A percentile compares a stretch with the other conserved stretches of the same genome.
Conservation (phyloP, 2,888 invertebrate species). For the Ptilodon capucinus region DNA sequence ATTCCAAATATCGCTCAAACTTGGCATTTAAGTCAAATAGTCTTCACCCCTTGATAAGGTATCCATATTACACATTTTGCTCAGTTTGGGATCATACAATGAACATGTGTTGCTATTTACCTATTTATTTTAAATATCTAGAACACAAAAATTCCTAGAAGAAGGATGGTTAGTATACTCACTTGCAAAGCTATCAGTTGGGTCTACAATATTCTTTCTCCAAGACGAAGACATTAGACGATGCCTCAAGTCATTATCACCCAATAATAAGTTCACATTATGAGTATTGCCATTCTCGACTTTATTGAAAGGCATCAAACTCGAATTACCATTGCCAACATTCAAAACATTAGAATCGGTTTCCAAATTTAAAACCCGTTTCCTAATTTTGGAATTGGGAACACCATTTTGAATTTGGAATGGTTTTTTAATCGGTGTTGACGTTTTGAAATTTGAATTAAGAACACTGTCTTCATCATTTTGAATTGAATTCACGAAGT, state of each 20-base stretch:
- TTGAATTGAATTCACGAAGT: too few relatives aligned
- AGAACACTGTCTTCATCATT: too few relatives aligned
- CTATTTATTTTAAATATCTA: too few relatives aligned
- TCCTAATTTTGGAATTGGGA: constrained; percentile 8
- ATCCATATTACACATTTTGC: too few relatives aligned
- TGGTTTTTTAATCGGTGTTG: not conserved
- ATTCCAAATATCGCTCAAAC: too few relatives aligned
- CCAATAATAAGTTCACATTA: not conserved
- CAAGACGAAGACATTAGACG: not conserved
- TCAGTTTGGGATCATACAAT: too few relatives aligned
- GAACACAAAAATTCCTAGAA: too few relatives aligned
- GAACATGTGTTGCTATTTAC: too few relatives aligned
- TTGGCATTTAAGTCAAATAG: too few relatives aligned
- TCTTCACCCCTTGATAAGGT: too few relatives aligned
- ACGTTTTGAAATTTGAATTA: not conserved
- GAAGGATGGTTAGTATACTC: not conserved
- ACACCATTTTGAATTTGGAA: constrained; percentile 1
- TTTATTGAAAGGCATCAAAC: constrained; percentile 3
- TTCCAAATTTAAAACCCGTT: constrained; percentile 12
- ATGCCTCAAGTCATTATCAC: not conserved
- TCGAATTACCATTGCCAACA: not conserved
- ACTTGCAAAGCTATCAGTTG: not conserved
- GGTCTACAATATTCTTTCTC: not conserved
- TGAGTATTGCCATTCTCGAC: constrained; percentile 7
- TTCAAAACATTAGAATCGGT: not conserved